Evolutionary conservation across 2,113 vertebrate species (phyloP), one percentile per base, ranked within the genome.

Genomic region (Thinocorus orbignyianus): DNA sequence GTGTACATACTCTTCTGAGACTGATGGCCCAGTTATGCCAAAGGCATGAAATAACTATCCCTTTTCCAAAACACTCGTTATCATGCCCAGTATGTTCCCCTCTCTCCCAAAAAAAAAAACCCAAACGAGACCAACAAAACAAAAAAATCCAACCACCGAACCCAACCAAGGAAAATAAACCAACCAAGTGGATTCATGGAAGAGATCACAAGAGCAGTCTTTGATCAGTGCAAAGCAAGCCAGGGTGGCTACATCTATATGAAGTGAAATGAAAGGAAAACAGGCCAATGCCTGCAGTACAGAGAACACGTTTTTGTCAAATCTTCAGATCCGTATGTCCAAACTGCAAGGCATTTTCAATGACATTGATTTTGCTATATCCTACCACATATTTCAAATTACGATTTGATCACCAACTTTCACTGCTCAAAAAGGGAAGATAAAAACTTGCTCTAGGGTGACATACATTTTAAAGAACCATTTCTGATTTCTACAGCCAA

Each of bases 401-500:
- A 69, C 19, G 55, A 44, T 26, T 90, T 52, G 57, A 57, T 72
- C 78, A 81, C 52, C 52, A 66, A 52, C 48, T 82, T 91, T 48
- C 48, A 22, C 33, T 55, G 35, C 80, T 90, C 79, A 30, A 7
- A 90, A 93, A 93, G 68, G 39, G 13, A 88, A 76, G 57, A 93
- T 51, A 55, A 92, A 81, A 90, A 49, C 39, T 81, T 90, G 35
- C 48, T 90, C 10, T 28, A 51, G 57, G 81, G 52, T 87, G 78
- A 64, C n/a, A n/a, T 60, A 42, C 14, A 39, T 69, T 89, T 90
- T 78, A 91, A 88, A 90, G 70, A 90, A 79, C 22, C 6, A 3
- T 82, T 66, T 85, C 52, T 69, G 70, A 72, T 86, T 93, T 92
- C 66, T 88, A 80, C 15, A 58, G 66, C 66, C 52, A 79, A 80